Base-by-base conservation (phyloP, 2,113 vertebrate genomes). In the Sinocyclocheilus anophthalmus region DNA sequence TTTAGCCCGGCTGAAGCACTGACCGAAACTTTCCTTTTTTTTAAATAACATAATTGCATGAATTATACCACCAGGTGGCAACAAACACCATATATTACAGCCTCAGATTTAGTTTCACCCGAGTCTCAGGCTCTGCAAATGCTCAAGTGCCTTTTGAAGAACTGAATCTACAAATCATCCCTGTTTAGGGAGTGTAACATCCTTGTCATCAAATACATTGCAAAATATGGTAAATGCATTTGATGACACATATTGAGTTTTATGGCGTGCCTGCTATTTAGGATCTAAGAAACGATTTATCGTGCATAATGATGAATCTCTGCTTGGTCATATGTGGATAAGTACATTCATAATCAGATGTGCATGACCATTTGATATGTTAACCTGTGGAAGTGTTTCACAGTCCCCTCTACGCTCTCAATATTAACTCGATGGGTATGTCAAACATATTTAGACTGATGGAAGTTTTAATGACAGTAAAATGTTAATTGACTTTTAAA, bases 401-500 rank as follows among this genome's bases (percentile, higher is more conserved):
- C 45, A 79, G 48, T 78, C 78, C 26, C 37, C 24, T 79, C 8
- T 20, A 55, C 20, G 2, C 50, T 79, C 83, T 37, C 22, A 81
- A 55, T 76, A 48, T 39, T 84, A 83, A 57, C 80, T 85, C 76
- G 33, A 80, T 85, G 76, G 75, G 63, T 70, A 69, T 87, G 87
- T 88, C 85, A 85, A 79, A 87, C 86, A 87, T 88, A 91, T 90
- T 90, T 85, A 86, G 78, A 90, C 85, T 65, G 84, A 88, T 89
- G 82, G 88, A 86, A 89, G 86, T 87, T 88, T 91, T 88, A 88
- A 86, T 87, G 87, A 85, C 84, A 75, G 79, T 76, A 87, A 87
- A 89, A 84, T 85, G 85, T 86, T 84, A 87, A 89, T 88, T 88
- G 84, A 87, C 87, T 89, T 88, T 90, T 91, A 88, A 90, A 91